phyloP scores from a whole-genome alignment of 2,797 vertebrate species.

The Nasua narica region DNA sequence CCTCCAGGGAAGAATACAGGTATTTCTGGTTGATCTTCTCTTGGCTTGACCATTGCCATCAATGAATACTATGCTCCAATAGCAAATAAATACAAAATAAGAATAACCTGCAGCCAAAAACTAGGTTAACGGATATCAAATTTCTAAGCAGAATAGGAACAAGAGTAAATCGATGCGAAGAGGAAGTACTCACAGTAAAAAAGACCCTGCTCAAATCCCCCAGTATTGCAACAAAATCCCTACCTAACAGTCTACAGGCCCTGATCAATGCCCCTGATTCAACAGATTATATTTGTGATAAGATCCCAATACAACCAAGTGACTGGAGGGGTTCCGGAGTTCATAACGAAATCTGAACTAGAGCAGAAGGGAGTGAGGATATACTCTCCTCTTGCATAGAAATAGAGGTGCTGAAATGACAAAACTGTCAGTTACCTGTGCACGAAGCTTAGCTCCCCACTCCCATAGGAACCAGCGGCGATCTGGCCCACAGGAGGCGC shows the following conservation, averaged over 20 bases:
- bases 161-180: neutral
- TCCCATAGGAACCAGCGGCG: neutral
- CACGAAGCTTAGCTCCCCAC: neutral
- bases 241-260: neutral
- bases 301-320: neutral
- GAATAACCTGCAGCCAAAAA: neutral
- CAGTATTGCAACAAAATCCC: neutral
- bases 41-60: neutral
- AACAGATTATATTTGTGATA: neutral
- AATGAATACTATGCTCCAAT: neutral
- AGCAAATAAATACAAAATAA: neutral
- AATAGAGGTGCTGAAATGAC: neutral
- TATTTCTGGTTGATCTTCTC: conserved; percentile 28
- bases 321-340: neutral
- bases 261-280: neutral
- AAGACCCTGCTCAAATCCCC: neutral
- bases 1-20: neutral
- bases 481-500: neutral
- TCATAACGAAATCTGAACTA: neutral
- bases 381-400: neutral
- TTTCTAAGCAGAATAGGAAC: neutral
- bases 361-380: neutral
- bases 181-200: neutral
- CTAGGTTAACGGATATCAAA: neutral
- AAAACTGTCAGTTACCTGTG: neutral